Conservation (phyloP, 1,140 invertebrate genomes). For the Aphidius ervi region DNA sequence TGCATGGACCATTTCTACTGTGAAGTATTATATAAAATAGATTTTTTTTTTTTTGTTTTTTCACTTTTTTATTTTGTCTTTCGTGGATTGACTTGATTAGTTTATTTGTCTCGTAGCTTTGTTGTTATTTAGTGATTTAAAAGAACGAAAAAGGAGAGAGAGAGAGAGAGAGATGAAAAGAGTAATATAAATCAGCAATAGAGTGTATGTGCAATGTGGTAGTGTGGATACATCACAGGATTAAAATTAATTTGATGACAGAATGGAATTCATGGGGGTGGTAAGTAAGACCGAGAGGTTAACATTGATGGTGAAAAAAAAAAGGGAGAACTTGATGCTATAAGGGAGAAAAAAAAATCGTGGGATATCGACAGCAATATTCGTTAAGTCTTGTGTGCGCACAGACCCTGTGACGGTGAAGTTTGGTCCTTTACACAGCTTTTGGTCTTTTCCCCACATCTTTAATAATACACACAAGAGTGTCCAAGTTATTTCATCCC, state of each 20-base stretch:
- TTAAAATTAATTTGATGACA: conserved; percentile 29
- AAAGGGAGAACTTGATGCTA: conserved; percentile 20
- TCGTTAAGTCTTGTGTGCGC: conserved; percentile 41
- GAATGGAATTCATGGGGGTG: conserved; percentile 7
- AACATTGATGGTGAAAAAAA: conserved; percentile 18
- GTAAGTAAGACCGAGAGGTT: conserved; percentile 1
- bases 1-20: neutral
- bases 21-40: no score
- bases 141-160: neutral
- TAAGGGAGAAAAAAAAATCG: conserved; percentile 24
- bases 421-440: conserved; percentile 37
- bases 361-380: conserved; percentile 45
- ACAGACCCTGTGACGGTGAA: conserved; percentile 34
- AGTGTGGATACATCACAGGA: conserved; percentile 15
- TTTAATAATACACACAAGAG: neutral
- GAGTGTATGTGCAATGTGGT: no score
- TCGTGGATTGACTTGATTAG: no score
- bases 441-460: conserved; percentile 10
- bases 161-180: neutral
- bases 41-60: no score
- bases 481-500: conserved; percentile 5
- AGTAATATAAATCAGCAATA: no score
- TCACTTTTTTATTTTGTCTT: no score
- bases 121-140: no score
- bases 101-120: no score